Base-by-base conservation (phyloP, 2,888 invertebrate genomes). In the Endomychus coccineus region DNA sequence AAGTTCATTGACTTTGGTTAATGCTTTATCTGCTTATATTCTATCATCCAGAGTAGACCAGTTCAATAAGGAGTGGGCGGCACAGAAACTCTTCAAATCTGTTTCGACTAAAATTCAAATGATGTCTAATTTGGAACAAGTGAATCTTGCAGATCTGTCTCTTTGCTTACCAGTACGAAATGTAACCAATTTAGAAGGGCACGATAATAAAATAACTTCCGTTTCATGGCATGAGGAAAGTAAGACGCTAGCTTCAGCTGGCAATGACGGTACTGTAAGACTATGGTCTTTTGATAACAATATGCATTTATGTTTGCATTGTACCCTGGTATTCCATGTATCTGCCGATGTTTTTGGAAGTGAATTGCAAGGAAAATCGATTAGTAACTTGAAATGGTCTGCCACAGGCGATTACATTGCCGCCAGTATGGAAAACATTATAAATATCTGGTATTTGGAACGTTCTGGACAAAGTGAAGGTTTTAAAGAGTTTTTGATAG, bases 221-320 rank as follows among this genome's bases (percentile, higher is more conserved):
- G 61, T 72, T 27, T 59, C 61, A 4, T 75, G 70, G 70, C 66
- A 67, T 47, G 55, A 59, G 5, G 64, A 60, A 32, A 67, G 64
- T 31, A 58, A 59, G 22, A 56, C 70, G 12, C 59, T 77, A 21
- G 76, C 75, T 13, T 71, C 75, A 2, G 71, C 74, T 51, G 75
- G 74, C 1, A 72, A 69, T 53, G 78, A 78, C 56, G 74, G 76
- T n/a, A 77, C 75, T 2, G 71, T 77, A 0, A 59, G 77, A 12
- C 58, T 76, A 9, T 77, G 77, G 78, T 59, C 66, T 27, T 62
- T 69, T 4, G 62, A 64, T 34, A 59, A 43, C 2, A 49, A 61
- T 36, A 61, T 59, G 16, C 55, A 56, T 35, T 49, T 54, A 1
- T 48, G 36, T 27, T 57, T 74, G 38, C 71, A 74, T 47, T 71